Evolutionary conservation across 2,888 invertebrate genomes (phyloP), one percentile per base, ranked within the genome.

Genomic region (Cryptus viduatorius): DNA sequence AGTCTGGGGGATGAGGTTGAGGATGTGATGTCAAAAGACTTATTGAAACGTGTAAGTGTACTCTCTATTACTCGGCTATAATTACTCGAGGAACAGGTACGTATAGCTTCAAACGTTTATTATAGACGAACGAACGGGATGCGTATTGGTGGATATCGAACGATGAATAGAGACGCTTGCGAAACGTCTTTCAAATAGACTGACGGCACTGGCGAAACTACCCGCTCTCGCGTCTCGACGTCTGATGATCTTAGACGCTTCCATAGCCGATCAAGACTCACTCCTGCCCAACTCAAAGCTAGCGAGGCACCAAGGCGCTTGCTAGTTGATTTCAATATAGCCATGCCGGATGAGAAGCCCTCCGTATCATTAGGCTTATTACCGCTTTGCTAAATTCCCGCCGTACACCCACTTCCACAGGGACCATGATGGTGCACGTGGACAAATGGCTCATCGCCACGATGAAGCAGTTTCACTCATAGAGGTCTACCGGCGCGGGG

Each of bases 141-240:
- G 16, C n/a, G 24, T 42, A 56, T 73, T 24, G 37, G 29, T 29
- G 16, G 56, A 61, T 73, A 19, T 24, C 42, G 19, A 73, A 37
- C 1, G 24, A 61, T 37, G 44, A 56, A 56, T 29, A 46, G 29
- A 46, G n/a, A 67, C 8, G 37, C 31, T 29, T 75, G 71, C 42
- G 61, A 79, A 71, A 50, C 69, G 50, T 71, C 65, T 79, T 77
- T 88, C 85, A 87, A 50, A 75, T 82, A 79, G 87, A 87, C 82
- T 84, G 84, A 86, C 87, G 87, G 83, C 85, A 73, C 78, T 73
- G 84, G 68, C 68, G 77, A 86, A 84, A 88, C 89, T 88, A 86
- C 73, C 82, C 76, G 59, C 16, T 59, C 79, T 73, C 69, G 31
- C 76, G 50, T 61, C 68, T 59, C 78, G 72, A 76, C 14, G 67